phyloP scores from a whole-genome alignment of 2,888 invertebrate species.

The Sthenelais limicola region DNA sequence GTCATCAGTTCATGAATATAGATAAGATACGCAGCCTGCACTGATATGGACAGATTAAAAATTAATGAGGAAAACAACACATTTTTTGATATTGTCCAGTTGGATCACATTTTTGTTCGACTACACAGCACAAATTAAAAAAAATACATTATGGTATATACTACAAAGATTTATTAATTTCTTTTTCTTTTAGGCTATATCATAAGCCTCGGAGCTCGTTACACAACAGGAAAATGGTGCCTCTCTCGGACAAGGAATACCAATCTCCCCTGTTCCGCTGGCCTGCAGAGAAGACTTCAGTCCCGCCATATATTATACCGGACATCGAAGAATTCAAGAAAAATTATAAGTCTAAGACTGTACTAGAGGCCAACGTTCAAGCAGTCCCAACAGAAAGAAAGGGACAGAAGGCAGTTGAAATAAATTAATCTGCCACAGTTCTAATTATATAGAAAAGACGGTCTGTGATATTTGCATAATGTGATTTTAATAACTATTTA shows the following conservation, averaged over 20 bases:
- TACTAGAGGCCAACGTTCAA: background rate
- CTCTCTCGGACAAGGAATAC: constrained; percentile 59
- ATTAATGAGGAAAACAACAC: too few species aligned
- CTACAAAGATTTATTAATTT: background rate
- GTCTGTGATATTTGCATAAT: too few species aligned
- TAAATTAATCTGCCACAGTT: too few species aligned
- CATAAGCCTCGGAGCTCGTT: constrained; percentile 58
- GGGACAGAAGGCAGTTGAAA: constrained; percentile 23
- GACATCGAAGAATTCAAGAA: constrained; percentile 32
- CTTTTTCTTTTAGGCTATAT: constrained; percentile 58
- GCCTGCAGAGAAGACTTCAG: constrained; percentile 3
- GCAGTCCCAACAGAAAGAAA: background rate
- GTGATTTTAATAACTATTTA: too few species aligned
- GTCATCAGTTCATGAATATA: too few species aligned
- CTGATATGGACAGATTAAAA: too few species aligned
- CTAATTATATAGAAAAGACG: too few species aligned
- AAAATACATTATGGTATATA: background rate
- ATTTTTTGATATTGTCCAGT: too few species aligned
- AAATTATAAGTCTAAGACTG: background rate
- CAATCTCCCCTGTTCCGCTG: constrained; percentile 62
- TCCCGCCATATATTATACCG: constrained; percentile 16
- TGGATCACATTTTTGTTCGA: background rate
- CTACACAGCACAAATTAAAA: background rate
- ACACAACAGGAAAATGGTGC: constrained; percentile 56
- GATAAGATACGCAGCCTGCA: too few species aligned